Evolutionary conservation across 1,140 invertebrate species (phyloP).

Genomic region (Euglossa dilemma): DNA sequence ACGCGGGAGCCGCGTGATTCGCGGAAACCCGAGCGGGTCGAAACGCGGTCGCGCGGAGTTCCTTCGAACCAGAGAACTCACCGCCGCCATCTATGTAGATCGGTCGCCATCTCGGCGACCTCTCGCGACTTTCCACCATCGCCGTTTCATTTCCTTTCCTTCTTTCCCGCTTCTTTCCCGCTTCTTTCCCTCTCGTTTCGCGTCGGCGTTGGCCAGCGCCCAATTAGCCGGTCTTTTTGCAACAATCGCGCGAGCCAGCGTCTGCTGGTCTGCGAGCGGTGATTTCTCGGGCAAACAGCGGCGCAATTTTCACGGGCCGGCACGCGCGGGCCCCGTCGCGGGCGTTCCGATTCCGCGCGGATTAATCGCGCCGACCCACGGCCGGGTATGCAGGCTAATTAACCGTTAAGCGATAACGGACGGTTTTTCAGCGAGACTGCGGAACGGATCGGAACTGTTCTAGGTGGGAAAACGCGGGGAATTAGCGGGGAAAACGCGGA

Average conservation of each 20-base stretch:
- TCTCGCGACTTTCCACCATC: too few relatives aligned
- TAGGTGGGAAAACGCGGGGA: not conserved
- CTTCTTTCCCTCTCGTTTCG: too few relatives aligned
- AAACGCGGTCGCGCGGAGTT: not conserved
- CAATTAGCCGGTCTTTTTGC: conserved; percentile 60
- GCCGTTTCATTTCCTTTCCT: too few relatives aligned
- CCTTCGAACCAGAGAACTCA: not conserved
- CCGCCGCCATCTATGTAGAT: not conserved
- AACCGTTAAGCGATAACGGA: conserved; percentile 12
- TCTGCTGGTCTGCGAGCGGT: not conserved
- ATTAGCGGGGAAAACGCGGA: not conserved
- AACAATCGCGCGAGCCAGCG: conserved; percentile 29
- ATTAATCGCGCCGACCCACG: not conserved
- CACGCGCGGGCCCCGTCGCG: not conserved
- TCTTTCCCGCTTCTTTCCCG: too few relatives aligned
- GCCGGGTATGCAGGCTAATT: not conserved
- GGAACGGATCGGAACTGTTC: not conserved
- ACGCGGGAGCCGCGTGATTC: not conserved
- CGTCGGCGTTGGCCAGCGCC: conserved; percentile 48
- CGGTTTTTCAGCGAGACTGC: not conserved
- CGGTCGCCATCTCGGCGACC: not conserved
- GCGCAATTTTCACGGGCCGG: conserved; percentile 10
- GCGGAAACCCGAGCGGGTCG: not conserved
- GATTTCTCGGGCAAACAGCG: conserved; percentile 16
- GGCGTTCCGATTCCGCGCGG: too few relatives aligned